phyloP scores from a whole-genome alignment of 2,888 invertebrate genomes.

The Rhagonycha lutea region DNA sequence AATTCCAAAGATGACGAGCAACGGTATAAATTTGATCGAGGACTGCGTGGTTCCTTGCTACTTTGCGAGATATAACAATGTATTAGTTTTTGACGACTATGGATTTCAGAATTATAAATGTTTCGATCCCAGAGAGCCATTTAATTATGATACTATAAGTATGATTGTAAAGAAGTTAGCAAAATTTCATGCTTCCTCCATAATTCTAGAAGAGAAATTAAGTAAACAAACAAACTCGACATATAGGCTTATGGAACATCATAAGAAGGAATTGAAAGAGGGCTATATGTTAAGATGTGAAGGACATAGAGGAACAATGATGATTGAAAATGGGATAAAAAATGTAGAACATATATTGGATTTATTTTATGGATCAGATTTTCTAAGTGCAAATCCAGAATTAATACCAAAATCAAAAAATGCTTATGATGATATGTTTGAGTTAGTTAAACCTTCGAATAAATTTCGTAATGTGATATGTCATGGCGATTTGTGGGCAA shows the following conservation, averaged over 20 bases:
- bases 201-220: constrained; percentile 50
- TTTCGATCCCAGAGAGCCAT: background rate
- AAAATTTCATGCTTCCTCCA: constrained; percentile 48
- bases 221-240: constrained; percentile 37
- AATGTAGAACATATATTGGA: constrained; percentile 40
- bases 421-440: constrained; percentile 37
- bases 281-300: constrained; percentile 40
- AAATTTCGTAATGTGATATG: constrained; percentile 59
- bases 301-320: constrained; percentile 41
- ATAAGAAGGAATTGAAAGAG: constrained; percentile 43
- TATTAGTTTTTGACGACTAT: constrained; percentile 52
- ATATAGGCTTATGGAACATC: constrained; percentile 41
- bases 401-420: constrained; percentile 28
- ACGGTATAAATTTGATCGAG: background rate
- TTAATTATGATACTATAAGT: constrained; percentile 31
- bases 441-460: constrained; percentile 47
- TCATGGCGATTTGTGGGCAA: constrained; percentile 68
- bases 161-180: constrained; percentile 45
- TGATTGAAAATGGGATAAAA: constrained; percentile 40
- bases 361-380: constrained; percentile 40
- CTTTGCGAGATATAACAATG: constrained; percentile 27
- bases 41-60: constrained; percentile 26
- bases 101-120: constrained; percentile 40
- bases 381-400: constrained; percentile 10
- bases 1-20: background rate